A percentile compares a stretch with the other conserved stretches of the same genome.
Conservation (phyloP, 2,113 vertebrate species). For the Fulica atra region DNA sequence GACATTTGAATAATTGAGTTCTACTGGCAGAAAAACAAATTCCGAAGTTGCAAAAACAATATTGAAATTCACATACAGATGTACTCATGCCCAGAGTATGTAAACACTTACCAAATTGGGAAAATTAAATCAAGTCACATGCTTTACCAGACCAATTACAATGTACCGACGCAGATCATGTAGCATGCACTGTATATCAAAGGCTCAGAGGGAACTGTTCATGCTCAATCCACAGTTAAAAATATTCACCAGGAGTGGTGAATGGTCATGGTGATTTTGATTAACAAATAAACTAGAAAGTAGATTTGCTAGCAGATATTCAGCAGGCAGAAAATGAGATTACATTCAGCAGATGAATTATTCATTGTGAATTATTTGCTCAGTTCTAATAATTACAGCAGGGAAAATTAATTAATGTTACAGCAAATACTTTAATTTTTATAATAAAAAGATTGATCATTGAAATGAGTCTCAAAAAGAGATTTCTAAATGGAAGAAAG, state of each 20-base stretch:
- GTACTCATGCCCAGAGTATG: background rate
- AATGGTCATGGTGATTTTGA: background rate
- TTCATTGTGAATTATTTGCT: slow-evolving; percentile 64
- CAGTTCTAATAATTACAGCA: slow-evolving; percentile 61
- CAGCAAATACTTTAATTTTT: slow-evolving; percentile 63
- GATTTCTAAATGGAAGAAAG: slow-evolving; percentile 16
- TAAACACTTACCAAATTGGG: background rate
- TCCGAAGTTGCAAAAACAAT: background rate
- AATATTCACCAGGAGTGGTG: background rate
- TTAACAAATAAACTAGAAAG: slow-evolving; percentile 52
- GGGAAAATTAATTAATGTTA: slow-evolving; percentile 62
- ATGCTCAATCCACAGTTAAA: background rate
- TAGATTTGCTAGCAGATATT: slow-evolving; percentile 18
- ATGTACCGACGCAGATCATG: background rate
- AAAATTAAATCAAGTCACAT: background rate
- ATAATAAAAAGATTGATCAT: slow-evolving; percentile 62
- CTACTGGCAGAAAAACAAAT: background rate
- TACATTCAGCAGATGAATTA: slow-evolving; percentile 55
- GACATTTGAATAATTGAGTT: slow-evolving; percentile 11
- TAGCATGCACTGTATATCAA: background rate
- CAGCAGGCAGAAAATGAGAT: slow-evolving; percentile 42
- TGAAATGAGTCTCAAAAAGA: slow-evolving; percentile 39
- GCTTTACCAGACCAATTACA: background rate
- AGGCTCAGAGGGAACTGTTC: background rate
- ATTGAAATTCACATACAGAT: background rate